Evolutionary conservation across 2,888 invertebrate species (phyloP), one percentile per base, ranked within the genome.

Genomic region (Anagyrus pseudococci): DNA sequence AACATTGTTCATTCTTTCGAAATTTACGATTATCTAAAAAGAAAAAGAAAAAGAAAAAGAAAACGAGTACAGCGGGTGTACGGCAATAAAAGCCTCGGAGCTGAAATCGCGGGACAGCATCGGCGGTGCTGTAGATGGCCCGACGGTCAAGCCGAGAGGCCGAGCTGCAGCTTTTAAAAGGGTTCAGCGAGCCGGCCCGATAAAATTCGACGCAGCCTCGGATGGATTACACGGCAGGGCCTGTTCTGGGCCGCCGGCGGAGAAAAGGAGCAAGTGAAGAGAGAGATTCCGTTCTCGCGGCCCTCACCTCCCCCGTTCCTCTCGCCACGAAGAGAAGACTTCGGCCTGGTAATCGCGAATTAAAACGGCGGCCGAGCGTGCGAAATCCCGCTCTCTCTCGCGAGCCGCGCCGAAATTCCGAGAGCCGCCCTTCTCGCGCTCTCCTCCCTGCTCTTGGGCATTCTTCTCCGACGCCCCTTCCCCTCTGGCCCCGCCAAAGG

Each of bases 161-260:
- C 10, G 10, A 7, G 10, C 6, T 10, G 29, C 29, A 10, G 4
- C 29, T 10, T 10, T 29, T 29, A 10, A 56, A 48, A 25, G 37
- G 19, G 15, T 19, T 37, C n/a, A 4, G 25, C 26, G 19, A 10
- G 23, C 13, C 33, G n/a, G 25, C 44, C 67, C 58, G 62, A 66
- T 69, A 58, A 57, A 63, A 67, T 57, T 67, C 68, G 67, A 68
- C 67, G 60, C 50, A 53, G 50, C 50, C 37, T 25, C 26, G 57
- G n/a, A 57, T 33, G 47, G 37, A 65, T 63, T 63, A 37, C 33
- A 40, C 62, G 63, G 65, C 68, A 68, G 59, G 64, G n/a, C n/a
- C n/a, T n/a, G n/a, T n/a, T n/a, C n/a, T n/a, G n/a, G 66, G 58
- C 59, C 66, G 40, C 25, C 4, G n/a, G 7, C 26, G 64, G 55